These are phyloP conservation scores for Tetramorium bicarinatum DNA, from an alignment of 2,888 invertebrate genomes.

Conservation along the genomic window DNA sequence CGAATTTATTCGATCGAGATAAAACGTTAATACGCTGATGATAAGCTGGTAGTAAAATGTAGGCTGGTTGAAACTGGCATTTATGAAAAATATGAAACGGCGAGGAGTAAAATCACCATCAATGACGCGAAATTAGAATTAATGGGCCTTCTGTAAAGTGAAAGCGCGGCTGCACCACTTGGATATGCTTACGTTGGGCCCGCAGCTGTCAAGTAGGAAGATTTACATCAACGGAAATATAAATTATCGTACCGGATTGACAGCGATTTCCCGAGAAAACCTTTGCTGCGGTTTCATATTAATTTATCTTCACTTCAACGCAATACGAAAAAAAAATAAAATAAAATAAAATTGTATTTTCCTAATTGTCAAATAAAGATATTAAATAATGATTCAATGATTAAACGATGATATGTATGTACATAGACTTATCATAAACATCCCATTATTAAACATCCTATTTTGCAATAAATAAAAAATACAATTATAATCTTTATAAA, in stretches of 20 bases:
- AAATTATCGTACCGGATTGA: slow-evolving; percentile 62
- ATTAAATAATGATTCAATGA: background rate
- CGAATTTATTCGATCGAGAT: slow-evolving; percentile 11
- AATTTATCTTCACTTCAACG: slow-evolving; percentile 43
- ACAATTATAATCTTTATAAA: background rate
- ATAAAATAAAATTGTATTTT: background rate
- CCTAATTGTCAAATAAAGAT: background rate
- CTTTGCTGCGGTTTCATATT: slow-evolving; percentile 8
- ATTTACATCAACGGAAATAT: slow-evolving; percentile 65
- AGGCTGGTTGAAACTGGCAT: slow-evolving; percentile 10
- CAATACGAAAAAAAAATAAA: background rate
- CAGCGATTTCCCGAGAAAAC: slow-evolving; percentile 65
- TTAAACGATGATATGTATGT: background rate
- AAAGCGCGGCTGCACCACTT: slow-evolving; percentile 60
- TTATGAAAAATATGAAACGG: slow-evolving; percentile 30
- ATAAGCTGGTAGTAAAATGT: slow-evolving; percentile 10
- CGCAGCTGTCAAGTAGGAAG: slow-evolving; percentile 75
- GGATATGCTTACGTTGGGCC: slow-evolving; percentile 64
- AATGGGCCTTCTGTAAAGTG: slow-evolving; percentile 61
- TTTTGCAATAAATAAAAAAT: background rate
- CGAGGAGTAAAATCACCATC: slow-evolving; percentile 46
- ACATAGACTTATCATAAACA: background rate
- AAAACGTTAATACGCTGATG: slow-evolving; percentile 16
- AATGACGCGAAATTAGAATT: slow-evolving; percentile 61
- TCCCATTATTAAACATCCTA: background rate